Evolutionary conservation across 2,113 vertebrate genomes (phyloP).

Genomic region (Syrmaticus mikado): DNA sequence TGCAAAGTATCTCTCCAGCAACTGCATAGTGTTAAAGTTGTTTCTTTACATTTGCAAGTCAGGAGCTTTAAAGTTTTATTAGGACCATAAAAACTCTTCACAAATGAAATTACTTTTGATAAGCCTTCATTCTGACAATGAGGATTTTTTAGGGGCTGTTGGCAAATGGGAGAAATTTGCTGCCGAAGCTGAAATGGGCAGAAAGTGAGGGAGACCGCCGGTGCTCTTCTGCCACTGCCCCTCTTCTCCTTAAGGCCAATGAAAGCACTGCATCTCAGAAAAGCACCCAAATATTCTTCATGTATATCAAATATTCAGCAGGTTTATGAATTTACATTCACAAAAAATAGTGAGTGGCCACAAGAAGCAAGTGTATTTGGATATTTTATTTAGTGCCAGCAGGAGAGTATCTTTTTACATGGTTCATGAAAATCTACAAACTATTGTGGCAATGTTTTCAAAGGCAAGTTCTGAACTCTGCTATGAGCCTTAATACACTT

Average conservation of each 20-base stretch:
- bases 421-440: neutral
- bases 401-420: neutral
- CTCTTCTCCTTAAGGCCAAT: neutral
- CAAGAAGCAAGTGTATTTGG: neutral
- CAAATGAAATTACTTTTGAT: slow-evolving; percentile 79
- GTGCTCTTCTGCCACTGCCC: neutral
- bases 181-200: slow-evolving; percentile 65
- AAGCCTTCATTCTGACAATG: slow-evolving; percentile 75
- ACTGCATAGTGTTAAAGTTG: slow-evolving; percentile 41
- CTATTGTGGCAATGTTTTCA: slow-evolving; percentile 6
- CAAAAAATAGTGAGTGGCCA: neutral
- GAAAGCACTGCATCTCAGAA: slow-evolving; percentile 27
- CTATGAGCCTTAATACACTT: neutral
- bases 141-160: slow-evolving; percentile 77
- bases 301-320: slow-evolving; percentile 26
- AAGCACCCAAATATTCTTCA: neutral
- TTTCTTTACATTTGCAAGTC: slow-evolving; percentile 39
- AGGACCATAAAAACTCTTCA: slow-evolving; percentile 77
- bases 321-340: neutral
- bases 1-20: slow-evolving; percentile 31
- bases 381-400: neutral
- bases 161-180: slow-evolving; percentile 68
- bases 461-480: slow-evolving; percentile 10
- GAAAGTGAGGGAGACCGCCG: slow-evolving; percentile 40
- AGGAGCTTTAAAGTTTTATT: slow-evolving; percentile 82